Evolutionary conservation across 2,797 vertebrate species (phyloP).

Genomic region (Onychomys torridus): DNA sequence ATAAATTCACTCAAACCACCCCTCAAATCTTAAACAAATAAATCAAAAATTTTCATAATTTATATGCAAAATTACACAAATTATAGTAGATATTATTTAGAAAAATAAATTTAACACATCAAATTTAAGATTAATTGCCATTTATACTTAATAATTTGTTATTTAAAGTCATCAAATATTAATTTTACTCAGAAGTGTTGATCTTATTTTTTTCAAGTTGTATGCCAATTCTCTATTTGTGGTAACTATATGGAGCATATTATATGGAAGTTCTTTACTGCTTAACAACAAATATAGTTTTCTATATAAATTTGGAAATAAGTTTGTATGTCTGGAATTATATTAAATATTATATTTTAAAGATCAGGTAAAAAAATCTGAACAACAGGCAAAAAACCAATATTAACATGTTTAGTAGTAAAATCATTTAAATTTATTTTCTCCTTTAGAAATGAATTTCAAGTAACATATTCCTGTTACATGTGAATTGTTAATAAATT

Average conservation of each 20-base stretch:
- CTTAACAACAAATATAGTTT: not conserved
- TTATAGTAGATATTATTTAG: not conserved
- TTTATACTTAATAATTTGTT: not conserved
- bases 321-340: constrained; percentile 2
- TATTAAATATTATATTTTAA: constrained; percentile 8
- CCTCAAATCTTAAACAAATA: not conserved
- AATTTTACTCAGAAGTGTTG: not conserved
- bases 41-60: not conserved
- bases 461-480: not conserved
- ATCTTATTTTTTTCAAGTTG: not conserved
- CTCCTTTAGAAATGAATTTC: not conserved
- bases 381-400: not conserved
- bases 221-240: not conserved
- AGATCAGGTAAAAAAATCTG: not conserved
- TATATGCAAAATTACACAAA: not conserved
- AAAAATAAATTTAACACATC: not conserved
- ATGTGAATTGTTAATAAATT: not conserved
- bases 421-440: not conserved
- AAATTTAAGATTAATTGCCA: not conserved
- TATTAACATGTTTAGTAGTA: not conserved
- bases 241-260: not conserved
- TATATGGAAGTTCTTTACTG: not conserved
- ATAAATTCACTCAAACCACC: not conserved
- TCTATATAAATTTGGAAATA: not conserved
- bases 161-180: not conserved